phyloP scores from a whole-genome alignment of 2,113 vertebrate species.

The Talpa occidentalis region DNA sequence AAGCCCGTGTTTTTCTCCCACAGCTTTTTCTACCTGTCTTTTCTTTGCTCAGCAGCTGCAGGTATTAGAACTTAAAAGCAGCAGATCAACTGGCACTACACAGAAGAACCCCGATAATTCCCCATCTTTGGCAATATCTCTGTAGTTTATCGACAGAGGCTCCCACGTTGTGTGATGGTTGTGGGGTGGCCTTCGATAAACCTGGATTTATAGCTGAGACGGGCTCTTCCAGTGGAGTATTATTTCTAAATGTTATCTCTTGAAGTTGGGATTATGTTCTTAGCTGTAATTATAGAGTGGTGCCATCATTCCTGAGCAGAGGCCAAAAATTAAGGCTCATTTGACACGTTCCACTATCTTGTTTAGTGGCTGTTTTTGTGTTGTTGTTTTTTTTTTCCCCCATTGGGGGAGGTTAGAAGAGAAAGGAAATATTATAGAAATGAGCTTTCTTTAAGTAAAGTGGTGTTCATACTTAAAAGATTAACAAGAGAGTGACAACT shows the following conservation, averaged over 20 bases:
- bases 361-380: not conserved
- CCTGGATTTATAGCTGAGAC: conserved; percentile 67
- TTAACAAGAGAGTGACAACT: conserved; percentile 5
- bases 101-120: conserved; percentile 67
- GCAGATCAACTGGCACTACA: conserved; percentile 21
- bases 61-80: conserved; percentile 73
- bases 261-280: conserved; percentile 78
- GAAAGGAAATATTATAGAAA: conserved; percentile 37
- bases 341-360: not conserved
- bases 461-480: conserved; percentile 58
- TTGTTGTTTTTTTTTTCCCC: not conserved
- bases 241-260: conserved; percentile 79
- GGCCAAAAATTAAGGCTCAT: conserved; percentile 68
- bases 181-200: conserved; percentile 71
- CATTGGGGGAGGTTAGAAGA: conserved; percentile 19
- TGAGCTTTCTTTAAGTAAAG: conserved; percentile 49
- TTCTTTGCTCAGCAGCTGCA: conserved; percentile 60
- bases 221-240: conserved; percentile 38
- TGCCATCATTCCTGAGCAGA: conserved; percentile 46
- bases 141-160: conserved; percentile 78
- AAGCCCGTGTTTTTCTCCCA: conserved; percentile 40
- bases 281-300: conserved; percentile 73
- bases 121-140: conserved; percentile 79
- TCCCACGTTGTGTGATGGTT: conserved; percentile 62
- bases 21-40: conserved; percentile 47